phyloP scores from a whole-genome alignment of 1,140 invertebrate genomes.

The Neodiprion virginianus region DNA sequence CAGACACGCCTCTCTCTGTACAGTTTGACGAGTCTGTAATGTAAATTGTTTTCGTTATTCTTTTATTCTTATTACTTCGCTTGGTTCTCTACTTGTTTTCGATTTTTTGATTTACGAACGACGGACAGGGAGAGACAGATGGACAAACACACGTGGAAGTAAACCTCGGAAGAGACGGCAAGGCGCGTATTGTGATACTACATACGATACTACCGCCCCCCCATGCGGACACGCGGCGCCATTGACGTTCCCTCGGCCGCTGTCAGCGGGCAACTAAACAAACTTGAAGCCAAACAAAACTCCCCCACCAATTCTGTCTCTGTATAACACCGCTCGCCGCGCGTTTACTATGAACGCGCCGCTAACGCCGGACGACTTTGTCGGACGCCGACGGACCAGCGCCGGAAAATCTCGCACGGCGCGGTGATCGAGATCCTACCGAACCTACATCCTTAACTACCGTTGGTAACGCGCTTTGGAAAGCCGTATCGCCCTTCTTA shows the following conservation, averaged over 20 bases:
- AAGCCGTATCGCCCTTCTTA: constrained; percentile 11
- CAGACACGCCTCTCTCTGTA: too few relatives aligned
- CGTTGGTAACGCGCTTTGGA: neutral
- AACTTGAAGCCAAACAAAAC: constrained; percentile 35
- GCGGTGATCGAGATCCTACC: neutral
- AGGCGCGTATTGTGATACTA: too few relatives aligned
- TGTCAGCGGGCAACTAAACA: constrained; percentile 62
- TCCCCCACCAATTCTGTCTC: constrained; percentile 30
- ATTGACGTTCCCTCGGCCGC: constrained; percentile 44
- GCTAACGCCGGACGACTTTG: constrained; percentile 21
- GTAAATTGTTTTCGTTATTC: too few relatives aligned
- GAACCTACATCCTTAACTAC: too few relatives aligned
- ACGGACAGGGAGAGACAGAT: neutral
- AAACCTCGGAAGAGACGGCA: neutral
- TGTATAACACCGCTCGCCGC: constrained; percentile 11
- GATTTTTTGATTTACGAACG: neutral
- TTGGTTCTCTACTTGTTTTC: too few relatives aligned
- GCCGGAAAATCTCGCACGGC: constrained; percentile 39
- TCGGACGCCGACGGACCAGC: constrained; percentile 51
- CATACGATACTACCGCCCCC: too few relatives aligned
- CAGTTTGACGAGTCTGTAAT: too few relatives aligned
- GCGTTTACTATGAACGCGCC: neutral
- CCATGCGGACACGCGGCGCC: too few relatives aligned
- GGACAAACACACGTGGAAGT: neutral
- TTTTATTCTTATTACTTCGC: too few relatives aligned